These are phyloP conservation scores for Athene cunicularia DNA, from an alignment of 2,113 vertebrate genomes.

Conservation along the genomic window DNA sequence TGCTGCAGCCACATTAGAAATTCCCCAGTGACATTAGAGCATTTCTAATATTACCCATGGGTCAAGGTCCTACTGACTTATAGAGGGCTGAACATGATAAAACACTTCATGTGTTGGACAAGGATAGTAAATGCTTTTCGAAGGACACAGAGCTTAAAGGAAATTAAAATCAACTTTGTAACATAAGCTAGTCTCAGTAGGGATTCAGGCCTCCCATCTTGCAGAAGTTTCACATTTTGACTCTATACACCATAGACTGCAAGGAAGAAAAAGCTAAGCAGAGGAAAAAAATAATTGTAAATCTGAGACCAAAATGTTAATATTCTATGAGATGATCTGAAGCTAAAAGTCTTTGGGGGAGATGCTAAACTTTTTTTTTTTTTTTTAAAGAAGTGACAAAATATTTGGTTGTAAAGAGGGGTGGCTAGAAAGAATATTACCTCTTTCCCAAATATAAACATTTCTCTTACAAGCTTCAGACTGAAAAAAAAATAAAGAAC, in stretches of 20 bases:
- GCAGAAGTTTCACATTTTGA: not conserved
- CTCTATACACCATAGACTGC: not conserved
- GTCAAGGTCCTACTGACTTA: not conserved
- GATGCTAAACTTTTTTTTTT: not conserved
- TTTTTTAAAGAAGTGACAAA: not conserved
- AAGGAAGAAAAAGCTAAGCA: not conserved
- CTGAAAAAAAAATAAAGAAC: not conserved
- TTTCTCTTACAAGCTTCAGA: not conserved
- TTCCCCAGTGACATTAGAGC: not conserved
- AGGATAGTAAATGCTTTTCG: not conserved
- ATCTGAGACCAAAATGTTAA: not conserved
- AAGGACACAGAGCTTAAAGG: slow-evolving; percentile 20
- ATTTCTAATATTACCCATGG: not conserved
- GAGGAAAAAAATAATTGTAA: not conserved
- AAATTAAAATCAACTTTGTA: slow-evolving; percentile 55
- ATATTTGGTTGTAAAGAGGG: not conserved
- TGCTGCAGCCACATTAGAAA: not conserved
- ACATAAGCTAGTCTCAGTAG: not conserved
- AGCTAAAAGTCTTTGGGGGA: not conserved
- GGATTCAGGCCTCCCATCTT: slow-evolving; percentile 19
- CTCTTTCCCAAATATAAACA: not conserved
- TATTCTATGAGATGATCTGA: not conserved
- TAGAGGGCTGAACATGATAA: not conserved
- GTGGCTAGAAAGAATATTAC: not conserved
- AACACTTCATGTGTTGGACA: slow-evolving; percentile 19